Conservation (phyloP, 1,140 invertebrate genomes). For the Leptopilina clavipes region DNA sequence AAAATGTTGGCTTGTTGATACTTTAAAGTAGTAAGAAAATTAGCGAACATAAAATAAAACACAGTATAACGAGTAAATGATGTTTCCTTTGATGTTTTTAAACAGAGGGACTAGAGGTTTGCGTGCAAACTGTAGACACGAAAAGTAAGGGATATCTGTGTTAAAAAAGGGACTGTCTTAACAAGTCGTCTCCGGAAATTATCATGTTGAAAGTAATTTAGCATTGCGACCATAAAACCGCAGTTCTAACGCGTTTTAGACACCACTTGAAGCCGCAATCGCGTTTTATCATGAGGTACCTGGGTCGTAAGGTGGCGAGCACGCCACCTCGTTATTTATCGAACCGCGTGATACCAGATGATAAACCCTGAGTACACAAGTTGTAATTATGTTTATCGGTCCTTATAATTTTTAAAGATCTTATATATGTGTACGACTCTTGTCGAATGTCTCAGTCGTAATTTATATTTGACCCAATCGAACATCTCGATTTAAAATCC, state of each 20-base stretch:
- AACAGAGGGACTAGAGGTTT: background rate
- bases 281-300: conserved; percentile 9
- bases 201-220: conserved; percentile 23
- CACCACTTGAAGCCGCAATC: conserved; percentile 28
- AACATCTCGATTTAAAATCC: background rate
- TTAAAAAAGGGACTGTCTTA: background rate
- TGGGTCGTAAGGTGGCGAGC: conserved; percentile 18
- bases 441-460: too few relatives aligned
- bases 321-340: conserved; percentile 27
- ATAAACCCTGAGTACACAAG: conserved; percentile 12
- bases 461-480: background rate
- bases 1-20: too few relatives aligned
- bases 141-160: background rate
- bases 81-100: background rate
- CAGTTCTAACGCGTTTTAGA: conserved; percentile 25
- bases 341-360: background rate
- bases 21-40: too few relatives aligned
- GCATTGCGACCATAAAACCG: background rate
- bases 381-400: conserved; percentile 8
- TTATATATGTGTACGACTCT: background rate
- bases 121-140: background rate
- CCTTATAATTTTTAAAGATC: conserved; percentile 2
- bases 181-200: conserved; percentile 20
- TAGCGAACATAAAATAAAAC: too few relatives aligned
- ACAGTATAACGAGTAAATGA: background rate